Evolutionary conservation across 2,797 vertebrate genomes (phyloP).

Genomic region (Heteromormyrus szaboi): DNA sequence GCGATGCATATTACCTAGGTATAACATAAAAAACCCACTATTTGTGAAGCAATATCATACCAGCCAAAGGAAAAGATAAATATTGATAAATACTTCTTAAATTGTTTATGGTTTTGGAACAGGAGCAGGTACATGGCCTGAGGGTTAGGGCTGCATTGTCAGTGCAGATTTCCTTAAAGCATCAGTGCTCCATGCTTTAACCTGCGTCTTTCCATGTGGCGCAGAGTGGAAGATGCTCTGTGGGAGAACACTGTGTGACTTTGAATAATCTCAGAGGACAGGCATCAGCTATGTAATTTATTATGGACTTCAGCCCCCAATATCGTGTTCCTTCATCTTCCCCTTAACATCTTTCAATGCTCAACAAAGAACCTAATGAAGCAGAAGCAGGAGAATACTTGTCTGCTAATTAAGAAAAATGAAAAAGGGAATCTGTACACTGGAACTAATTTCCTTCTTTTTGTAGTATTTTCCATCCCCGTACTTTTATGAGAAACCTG

Average conservation of each 20-base stretch:
- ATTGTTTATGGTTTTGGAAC: not conserved
- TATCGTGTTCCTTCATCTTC: conserved; percentile 61
- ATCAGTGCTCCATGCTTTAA: not conserved
- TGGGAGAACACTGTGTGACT: conserved; percentile 36
- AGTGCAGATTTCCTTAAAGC: not conserved
- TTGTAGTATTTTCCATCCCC: not conserved
- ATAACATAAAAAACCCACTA: not conserved
- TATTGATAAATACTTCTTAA: conserved; percentile 8
- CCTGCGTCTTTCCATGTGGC: conserved; percentile 23
- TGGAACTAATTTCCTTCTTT: conserved; percentile 61
- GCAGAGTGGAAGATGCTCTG: conserved; percentile 41
- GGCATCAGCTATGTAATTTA: not conserved
- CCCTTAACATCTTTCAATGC: conserved; percentile 61
- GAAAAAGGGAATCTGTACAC: conserved; percentile 58
- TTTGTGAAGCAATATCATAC: not conserved
- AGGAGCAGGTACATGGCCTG: not conserved
- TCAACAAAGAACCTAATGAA: conserved; percentile 70
- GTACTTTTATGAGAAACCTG: not conserved
- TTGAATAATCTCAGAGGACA: conserved; percentile 39
- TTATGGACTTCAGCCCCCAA: conserved; percentile 38
- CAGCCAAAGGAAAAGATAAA: not conserved
- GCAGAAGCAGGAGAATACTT: conserved; percentile 59
- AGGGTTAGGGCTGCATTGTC: not conserved
- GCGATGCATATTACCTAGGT: not conserved
- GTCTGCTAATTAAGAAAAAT: conserved; percentile 70